phyloP scores from a whole-genome alignment of 2,113 vertebrate species.

The Caracal caracal region DNA sequence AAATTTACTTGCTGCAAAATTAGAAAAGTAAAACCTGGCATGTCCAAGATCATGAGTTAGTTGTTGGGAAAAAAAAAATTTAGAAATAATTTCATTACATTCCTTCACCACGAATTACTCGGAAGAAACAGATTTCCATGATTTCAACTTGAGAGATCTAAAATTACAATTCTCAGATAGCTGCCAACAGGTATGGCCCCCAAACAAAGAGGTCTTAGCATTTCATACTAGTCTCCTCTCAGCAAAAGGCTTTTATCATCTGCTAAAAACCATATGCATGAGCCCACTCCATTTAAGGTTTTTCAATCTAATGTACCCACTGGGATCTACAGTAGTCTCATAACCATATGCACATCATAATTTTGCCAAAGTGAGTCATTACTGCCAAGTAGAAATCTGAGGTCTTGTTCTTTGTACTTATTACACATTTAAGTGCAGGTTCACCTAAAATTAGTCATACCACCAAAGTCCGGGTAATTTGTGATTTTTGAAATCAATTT shows the following conservation, averaged over 20 bases:
- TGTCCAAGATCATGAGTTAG: not conserved
- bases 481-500: not conserved
- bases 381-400: not conserved
- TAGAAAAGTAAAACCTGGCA: not conserved
- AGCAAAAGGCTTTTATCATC: conserved; percentile 7
- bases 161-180: not conserved
- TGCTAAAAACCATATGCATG: not conserved
- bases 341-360: not conserved
- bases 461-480: not conserved
- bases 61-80: not conserved
- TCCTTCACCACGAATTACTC: not conserved
- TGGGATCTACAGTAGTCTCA: not conserved
- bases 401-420: not conserved
- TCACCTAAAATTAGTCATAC: conserved; percentile 1
- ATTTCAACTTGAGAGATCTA: conserved; percentile 12
- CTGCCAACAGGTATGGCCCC: not conserved
- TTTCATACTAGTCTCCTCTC: not conserved
- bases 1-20: not conserved
- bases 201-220: not conserved
- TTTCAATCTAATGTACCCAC: not conserved
- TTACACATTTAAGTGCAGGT: not conserved
- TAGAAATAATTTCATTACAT: conserved; percentile 3
- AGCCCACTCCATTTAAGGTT: not conserved
- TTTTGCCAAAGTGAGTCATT: not conserved
- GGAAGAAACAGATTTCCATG: not conserved